phyloP scores from a whole-genome alignment of 2,113 vertebrate genomes.

The Vidua chalybeata region DNA sequence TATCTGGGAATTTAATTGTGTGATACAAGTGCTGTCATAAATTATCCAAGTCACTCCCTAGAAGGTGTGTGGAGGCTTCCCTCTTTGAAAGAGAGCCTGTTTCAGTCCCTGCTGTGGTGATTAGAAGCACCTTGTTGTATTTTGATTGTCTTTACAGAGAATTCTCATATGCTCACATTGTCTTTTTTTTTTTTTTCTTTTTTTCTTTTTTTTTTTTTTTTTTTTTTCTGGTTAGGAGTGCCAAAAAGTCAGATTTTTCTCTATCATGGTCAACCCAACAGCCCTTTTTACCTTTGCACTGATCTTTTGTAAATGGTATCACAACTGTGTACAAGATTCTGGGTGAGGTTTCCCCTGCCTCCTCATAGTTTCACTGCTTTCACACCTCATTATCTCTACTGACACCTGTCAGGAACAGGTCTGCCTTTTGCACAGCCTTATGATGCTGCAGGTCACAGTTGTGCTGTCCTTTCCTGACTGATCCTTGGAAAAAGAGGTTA shows the following conservation, averaged over 20 bases:
- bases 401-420: neutral
- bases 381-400: neutral
- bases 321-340: neutral
- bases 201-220: neutral
- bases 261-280: neutral
- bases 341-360: neutral
- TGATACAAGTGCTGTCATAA: neutral
- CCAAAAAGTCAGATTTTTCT: neutral
- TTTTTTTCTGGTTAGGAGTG: neutral
- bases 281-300: neutral
- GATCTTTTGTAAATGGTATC: neutral
- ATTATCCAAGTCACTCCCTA: neutral
- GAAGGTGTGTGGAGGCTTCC: neutral
- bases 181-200: neutral
- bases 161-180: neutral
- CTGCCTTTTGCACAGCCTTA: neutral
- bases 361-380: neutral
- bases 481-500: accelerated
- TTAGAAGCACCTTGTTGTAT: neutral
- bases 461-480: neutral
- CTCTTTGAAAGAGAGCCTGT: neutral
- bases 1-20: neutral
- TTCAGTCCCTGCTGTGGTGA: neutral
- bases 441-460: accelerated
- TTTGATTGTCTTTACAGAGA: neutral